Evolutionary conservation across 1,140 invertebrate genomes (phyloP).

Genomic region (Lanistes nyassanus): DNA sequence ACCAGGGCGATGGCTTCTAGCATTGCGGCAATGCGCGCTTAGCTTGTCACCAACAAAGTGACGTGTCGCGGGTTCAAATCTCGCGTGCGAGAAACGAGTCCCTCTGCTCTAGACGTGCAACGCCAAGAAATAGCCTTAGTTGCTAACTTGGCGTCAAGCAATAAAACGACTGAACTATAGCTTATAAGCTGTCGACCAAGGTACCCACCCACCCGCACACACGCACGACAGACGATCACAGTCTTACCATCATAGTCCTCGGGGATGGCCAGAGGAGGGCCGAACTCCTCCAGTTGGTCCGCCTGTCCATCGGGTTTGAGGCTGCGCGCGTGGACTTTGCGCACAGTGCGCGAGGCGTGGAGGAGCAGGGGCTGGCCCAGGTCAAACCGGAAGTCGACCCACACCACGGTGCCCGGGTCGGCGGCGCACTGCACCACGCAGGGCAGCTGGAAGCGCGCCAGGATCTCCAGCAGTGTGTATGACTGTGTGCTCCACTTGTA

Average conservation of each 20-base stretch:
- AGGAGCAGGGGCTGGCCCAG: slow-evolving; percentile 40
- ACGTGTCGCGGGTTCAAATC: no score
- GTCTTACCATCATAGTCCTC: slow-evolving; percentile 38
- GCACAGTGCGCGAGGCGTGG: slow-evolving; percentile 30
- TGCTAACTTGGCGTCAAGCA: no score
- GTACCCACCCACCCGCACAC: no score
- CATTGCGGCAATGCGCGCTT: no score
- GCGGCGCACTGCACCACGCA: slow-evolving; percentile 44
- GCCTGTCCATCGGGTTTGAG: slow-evolving; percentile 24
- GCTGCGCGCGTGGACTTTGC: slow-evolving; percentile 41
- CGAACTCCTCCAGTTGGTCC: slow-evolving; percentile 34
- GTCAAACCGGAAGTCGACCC: slow-evolving; percentile 34
- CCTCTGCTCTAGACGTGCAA: no score
- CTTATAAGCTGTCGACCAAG: no score
- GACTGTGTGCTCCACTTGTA: slow-evolving; percentile 49
- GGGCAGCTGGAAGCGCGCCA: slow-evolving; percentile 43
- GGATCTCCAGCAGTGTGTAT: slow-evolving; percentile 41
- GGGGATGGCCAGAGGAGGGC: slow-evolving; percentile 35
- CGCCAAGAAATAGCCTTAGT: no score
- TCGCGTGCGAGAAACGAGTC: no score
- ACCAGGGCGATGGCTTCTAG: no score
- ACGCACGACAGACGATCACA: no score
- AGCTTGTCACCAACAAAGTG: no score
- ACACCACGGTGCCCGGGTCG: slow-evolving; percentile 33
- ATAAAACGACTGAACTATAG: no score